These are phyloP conservation scores for Dromaius novaehollandiae DNA, from an alignment of 2,113 vertebrate species.

Conservation along the genomic window DNA sequence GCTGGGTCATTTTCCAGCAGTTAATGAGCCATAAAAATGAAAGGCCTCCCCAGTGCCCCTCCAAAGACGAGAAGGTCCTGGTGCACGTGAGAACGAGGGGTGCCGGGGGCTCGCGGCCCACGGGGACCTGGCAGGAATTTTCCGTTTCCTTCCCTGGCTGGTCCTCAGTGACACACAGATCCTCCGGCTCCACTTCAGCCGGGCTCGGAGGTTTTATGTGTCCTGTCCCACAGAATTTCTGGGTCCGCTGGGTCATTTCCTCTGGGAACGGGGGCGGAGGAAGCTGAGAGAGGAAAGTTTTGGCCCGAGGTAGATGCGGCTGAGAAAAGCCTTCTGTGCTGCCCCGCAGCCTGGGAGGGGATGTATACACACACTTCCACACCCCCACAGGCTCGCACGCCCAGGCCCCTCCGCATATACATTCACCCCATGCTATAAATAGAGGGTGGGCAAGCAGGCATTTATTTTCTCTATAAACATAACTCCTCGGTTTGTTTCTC, in stretches of 20 bases:
- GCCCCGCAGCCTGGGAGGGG: constrained; percentile 27
- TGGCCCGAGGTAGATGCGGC: constrained; percentile 9
- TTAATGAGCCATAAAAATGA: neutral
- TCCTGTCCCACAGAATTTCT: constrained; percentile 55
- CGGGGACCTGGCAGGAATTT: neutral
- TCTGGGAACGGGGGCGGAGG: constrained; percentile 49
- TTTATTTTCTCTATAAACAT: constrained; percentile 48
- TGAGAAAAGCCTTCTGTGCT: constrained; percentile 4
- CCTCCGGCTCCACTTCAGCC: neutral
- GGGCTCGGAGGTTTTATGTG: neutral
- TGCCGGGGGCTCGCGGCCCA: neutral
- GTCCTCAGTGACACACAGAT: neutral
- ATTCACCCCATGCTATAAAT: neutral
- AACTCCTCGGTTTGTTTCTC: neutral
- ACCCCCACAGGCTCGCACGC: neutral
- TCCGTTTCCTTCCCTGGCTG: neutral
- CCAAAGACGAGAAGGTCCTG: neutral
- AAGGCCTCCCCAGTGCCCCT: neutral
- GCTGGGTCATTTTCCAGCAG: neutral
- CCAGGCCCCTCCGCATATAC: neutral
- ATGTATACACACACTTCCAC: neutral
- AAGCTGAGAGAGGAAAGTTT: neutral
- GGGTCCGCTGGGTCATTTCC: constrained; percentile 54
- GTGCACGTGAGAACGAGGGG: neutral
- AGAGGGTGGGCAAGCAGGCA: neutral